Evolutionary conservation across 2,888 invertebrate species (phyloP).

Genomic region (Deladenus siricidicola): DNA sequence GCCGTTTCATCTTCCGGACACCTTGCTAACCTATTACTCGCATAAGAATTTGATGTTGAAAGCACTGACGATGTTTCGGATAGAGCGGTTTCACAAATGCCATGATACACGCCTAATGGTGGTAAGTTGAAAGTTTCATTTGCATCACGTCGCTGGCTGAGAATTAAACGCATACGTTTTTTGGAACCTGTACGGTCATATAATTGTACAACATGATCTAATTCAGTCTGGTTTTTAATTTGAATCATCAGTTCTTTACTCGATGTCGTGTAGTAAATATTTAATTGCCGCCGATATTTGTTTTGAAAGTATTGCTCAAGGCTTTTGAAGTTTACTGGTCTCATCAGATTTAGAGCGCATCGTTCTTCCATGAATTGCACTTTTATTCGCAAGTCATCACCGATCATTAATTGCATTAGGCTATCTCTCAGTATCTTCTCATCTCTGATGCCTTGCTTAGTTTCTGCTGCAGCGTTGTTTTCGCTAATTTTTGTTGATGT

Average conservation of each 20-base stretch:
- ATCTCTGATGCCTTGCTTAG: too few species aligned
- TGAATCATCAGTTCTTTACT: slow-evolving; percentile 51
- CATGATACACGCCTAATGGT: slow-evolving; percentile 23
- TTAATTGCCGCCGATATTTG: slow-evolving; percentile 23
- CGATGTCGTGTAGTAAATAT: slow-evolving; percentile 34
- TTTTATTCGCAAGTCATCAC: slow-evolving; percentile 25
- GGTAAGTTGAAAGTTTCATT: slow-evolving; percentile 11
- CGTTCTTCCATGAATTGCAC: slow-evolving; percentile 29
- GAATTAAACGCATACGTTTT: slow-evolving; percentile 29
- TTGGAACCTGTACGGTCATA: slow-evolving; percentile 50
- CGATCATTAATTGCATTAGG: slow-evolving; percentile 17
- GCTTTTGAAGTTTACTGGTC: slow-evolving; percentile 22
- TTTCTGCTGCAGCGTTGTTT: too few species aligned
- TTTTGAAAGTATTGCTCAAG: slow-evolving; percentile 19
- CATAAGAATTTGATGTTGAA: slow-evolving; percentile 14
- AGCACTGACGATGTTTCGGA: slow-evolving; percentile 27
- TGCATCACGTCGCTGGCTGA: slow-evolving; percentile 2
- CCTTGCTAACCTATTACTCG: background rate
- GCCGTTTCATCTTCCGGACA: slow-evolving; percentile 7
- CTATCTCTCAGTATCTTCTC: slow-evolving; percentile 4
- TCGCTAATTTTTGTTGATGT: too few species aligned
- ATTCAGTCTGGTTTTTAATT: slow-evolving; percentile 51
- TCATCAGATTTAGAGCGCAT: slow-evolving; percentile 18
- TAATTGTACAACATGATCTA: slow-evolving; percentile 54
- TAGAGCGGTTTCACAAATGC: slow-evolving; percentile 20